These are phyloP conservation scores for Vidua chalybeata DNA, from an alignment of 2,113 vertebrate genomes.

Conservation along the genomic window DNA sequence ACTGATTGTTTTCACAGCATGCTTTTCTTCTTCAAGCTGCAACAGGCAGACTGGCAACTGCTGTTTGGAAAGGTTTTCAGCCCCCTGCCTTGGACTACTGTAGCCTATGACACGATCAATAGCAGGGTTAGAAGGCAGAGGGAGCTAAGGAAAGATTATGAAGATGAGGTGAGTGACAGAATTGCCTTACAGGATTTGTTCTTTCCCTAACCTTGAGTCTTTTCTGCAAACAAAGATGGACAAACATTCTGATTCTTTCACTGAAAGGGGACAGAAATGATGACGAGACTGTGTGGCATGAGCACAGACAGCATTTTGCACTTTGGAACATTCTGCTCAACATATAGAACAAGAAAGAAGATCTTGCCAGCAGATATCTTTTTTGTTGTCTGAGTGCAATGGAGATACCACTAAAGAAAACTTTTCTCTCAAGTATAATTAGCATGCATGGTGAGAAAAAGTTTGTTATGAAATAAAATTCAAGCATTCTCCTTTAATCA, in stretches of 20 bases:
- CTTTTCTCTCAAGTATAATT: not conserved
- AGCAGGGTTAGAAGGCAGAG: conserved; percentile 72
- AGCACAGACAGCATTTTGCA: not conserved
- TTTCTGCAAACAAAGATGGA: conserved; percentile 56
- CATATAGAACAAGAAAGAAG: not conserved
- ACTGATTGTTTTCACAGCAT: conserved; percentile 91
- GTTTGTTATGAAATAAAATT: not conserved
- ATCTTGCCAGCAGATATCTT: not conserved
- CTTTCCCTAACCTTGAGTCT: conserved; percentile 78
- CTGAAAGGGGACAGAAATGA: not conserved
- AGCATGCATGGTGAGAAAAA: not conserved
- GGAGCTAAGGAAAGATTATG: conserved; percentile 80
- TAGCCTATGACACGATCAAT: conserved; percentile 84
- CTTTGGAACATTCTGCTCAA: not conserved
- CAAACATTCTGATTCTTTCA: not conserved
- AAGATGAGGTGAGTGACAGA: conserved; percentile 78
- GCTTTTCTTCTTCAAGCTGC: conserved; percentile 76
- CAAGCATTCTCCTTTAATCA: not conserved
- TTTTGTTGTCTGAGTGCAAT: not conserved
- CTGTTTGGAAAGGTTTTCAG: conserved; percentile 79
- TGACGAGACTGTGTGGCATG: rapidly evolving
- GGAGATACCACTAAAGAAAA: not conserved
- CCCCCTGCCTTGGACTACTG: conserved; percentile 77
- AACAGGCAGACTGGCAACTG: conserved; percentile 70
- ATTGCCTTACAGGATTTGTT: conserved; percentile 75